Percentiles rank a stretch among this genome's conserved stretches.
Conservation (phyloP, 2,888 invertebrate genomes). For the Conomelus anceps region DNA sequence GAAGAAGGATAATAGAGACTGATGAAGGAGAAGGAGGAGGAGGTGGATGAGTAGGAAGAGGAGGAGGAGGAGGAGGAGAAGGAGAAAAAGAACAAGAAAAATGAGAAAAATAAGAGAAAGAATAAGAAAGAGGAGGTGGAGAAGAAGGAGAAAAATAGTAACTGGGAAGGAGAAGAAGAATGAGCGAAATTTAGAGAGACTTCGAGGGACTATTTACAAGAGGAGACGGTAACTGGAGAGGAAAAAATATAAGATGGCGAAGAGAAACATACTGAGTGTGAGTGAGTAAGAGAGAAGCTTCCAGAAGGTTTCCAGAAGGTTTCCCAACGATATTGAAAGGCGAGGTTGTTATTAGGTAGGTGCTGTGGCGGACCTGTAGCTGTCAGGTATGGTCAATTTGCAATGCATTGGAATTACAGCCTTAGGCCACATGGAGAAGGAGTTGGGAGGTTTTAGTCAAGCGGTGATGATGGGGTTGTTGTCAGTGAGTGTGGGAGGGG, state of each 20-base stretch:
- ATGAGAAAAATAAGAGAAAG: background rate
- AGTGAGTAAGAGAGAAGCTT: too few species aligned
- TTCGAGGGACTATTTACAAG: too few species aligned
- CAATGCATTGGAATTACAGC: background rate
- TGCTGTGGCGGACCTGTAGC: background rate
- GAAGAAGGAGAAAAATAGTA: background rate
- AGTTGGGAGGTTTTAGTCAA: background rate
- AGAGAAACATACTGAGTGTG: too few species aligned
- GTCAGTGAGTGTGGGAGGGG: background rate
- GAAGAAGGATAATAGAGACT: too few species aligned
- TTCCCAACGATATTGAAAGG: background rate
- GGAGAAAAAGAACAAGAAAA: background rate
- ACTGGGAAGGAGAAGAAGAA: background rate
- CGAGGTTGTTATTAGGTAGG: background rate
- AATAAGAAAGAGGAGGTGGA: background rate
- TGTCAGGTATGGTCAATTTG: background rate
- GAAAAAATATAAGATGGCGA: background rate
- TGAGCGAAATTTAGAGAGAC: background rate
- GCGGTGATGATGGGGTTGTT: background rate
- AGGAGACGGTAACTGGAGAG: background rate
- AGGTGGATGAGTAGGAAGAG: background rate
- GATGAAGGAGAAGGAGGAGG: background rate
- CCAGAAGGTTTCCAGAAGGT: background rate
- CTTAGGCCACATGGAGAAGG: too few species aligned
- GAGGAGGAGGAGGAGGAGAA: background rate